A percentile compares a stretch with the other conserved stretches of the same genome.
phyloP scores from a whole-genome alignment of 2,888 invertebrate genomes.

The Pelosia muscerda region DNA sequence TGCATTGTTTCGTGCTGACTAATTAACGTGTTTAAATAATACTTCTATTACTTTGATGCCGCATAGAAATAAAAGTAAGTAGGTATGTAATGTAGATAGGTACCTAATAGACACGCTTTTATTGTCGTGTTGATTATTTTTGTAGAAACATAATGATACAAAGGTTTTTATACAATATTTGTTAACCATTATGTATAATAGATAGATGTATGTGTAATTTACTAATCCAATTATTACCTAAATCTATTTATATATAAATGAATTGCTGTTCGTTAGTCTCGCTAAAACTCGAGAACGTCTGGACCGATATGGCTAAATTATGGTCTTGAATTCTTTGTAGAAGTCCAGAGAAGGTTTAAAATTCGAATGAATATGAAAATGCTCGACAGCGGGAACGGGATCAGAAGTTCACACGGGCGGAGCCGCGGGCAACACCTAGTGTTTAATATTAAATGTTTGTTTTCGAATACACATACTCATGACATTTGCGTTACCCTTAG shows the following conservation, averaged over 20 bases:
- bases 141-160: background rate
- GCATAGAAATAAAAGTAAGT: background rate
- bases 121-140: slow-evolving; percentile 18
- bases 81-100: background rate
- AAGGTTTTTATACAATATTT: background rate
- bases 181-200: background rate
- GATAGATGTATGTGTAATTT: background rate
- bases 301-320: no score
- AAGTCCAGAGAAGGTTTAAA: no score
- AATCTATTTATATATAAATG: no score
- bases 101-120: slow-evolving; percentile 14
- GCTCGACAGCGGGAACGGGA: no score
- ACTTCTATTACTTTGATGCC: slow-evolving; percentile 24
- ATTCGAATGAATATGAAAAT: no score
- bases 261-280: no score
- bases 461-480: no score
- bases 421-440: no score
- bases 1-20: slow-evolving; percentile 31
- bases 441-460: slow-evolving; percentile 4
- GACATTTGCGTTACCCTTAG: background rate
- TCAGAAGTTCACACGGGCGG: no score
- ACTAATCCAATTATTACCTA: background rate
- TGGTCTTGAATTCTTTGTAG: no score
- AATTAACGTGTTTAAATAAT: slow-evolving; percentile 38
- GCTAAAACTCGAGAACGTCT: no score